Base-by-base conservation (phyloP, 2,113 vertebrate species). In the Physeter macrocephalus region DNA sequence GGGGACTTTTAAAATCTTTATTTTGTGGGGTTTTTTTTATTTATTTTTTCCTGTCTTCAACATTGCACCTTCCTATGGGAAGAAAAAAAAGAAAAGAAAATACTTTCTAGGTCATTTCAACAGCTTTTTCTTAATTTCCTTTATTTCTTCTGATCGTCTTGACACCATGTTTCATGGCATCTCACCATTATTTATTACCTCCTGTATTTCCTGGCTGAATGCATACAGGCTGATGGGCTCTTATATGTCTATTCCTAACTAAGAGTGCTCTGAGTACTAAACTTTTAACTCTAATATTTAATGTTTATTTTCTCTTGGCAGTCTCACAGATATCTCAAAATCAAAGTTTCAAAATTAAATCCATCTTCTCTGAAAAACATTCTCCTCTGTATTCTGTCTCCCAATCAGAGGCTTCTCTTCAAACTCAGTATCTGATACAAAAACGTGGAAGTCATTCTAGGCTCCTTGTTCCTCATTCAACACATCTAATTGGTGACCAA, bases 331-430 rank as follows among this genome's bases (percentile, higher is more conserved):
- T 43, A 89, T 46, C 27, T 83, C 39, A 96, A 80, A 92, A 74
- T 96, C 78, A 75, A 77, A 87, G 71, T 95, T 96, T 96, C 61
- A 57, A 72, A 87, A 57, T 78, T 67, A 81, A 93, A 74, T 7
- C 5, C 29, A 78, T 92, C 7, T 88, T 89, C 21, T 90, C 23
- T 83, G 62, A 80, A 90, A 92, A 78, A 49, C 3, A 4, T 69
- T 78, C 3, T 77, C 6, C 3, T 77, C 11, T 88, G 25, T 49
- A 11, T 81, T 90, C 27, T 82, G 15, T 66, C 8, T 93, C 52
- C 75, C 59, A 71, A 8, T 74, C 12, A 52, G 3, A 67, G 57
- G 25, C 49, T 25, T 62, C 15, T 69, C 36, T 87, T 23, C 52
- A 78, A 77, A 34, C 4, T 86, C 25, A 67, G 3, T 85, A 74